These are phyloP conservation scores for Allacma fusca DNA, from an alignment of 2,888 invertebrate genomes.

Conservation along the genomic window DNA sequence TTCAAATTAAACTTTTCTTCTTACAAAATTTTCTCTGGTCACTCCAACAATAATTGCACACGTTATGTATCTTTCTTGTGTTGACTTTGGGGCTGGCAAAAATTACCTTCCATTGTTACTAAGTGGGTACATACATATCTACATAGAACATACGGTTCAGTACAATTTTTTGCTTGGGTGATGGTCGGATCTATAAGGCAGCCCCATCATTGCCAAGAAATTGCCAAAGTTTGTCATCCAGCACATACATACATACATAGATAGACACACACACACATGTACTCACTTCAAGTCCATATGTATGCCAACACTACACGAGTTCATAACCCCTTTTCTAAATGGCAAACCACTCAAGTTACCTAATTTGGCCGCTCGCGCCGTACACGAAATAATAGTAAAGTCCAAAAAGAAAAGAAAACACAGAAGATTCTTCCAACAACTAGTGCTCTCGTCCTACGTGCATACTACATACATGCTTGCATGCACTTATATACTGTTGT, in stretches of 20 bases:
- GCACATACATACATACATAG: background rate
- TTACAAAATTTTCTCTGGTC: background rate
- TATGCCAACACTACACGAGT: conserved; percentile 26
- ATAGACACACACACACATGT: background rate
- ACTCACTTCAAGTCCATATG: background rate
- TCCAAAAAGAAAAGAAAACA: background rate
- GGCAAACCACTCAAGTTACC: conserved; percentile 44
- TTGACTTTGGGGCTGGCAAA: too few species aligned
- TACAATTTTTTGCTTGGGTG: background rate
- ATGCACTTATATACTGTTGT: background rate
- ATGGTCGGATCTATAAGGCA: background rate
- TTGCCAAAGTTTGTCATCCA: conserved; percentile 16
- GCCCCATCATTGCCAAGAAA: conserved; percentile 13
- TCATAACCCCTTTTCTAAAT: conserved; percentile 45
- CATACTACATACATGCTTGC: background rate
- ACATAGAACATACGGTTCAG: too few species aligned
- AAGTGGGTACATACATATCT: too few species aligned
- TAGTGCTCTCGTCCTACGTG: background rate
- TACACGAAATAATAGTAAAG: conserved; percentile 21
- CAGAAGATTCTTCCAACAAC: background rate
- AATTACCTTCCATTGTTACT: too few species aligned
- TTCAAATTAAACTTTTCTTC: conserved; percentile 5
- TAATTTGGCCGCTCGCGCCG: conserved; percentile 38
- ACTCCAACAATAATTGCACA: background rate
- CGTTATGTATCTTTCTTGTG: too few species aligned